Evolutionary conservation across 2,113 vertebrate species (phyloP).

Genomic region (Piprites chloris): DNA sequence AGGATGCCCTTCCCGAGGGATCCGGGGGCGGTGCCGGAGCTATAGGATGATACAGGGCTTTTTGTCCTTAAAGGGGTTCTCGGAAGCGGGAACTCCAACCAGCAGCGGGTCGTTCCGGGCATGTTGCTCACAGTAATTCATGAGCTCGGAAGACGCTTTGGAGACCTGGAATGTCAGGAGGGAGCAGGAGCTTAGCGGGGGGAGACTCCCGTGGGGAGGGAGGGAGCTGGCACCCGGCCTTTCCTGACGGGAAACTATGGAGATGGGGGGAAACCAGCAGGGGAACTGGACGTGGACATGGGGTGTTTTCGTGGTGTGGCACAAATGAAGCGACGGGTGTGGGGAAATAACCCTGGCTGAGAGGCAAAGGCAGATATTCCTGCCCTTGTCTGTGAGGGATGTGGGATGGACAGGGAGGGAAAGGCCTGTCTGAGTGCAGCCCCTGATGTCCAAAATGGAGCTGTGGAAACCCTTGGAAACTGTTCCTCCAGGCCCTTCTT

Average conservation of each 20-base stretch:
- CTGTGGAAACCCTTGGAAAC: neutral
- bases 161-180: slow-evolving; percentile 78
- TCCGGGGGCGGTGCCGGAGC: neutral
- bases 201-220: accelerated
- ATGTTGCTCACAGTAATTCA: slow-evolving; percentile 96
- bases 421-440: neutral
- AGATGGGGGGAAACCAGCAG: neutral
- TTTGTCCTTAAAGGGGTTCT: slow-evolving; percentile 99
- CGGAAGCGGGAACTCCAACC: slow-evolving; percentile 92
- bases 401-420: neutral
- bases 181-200: neutral
- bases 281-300: neutral
- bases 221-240: neutral
- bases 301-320: neutral
- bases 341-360: neutral
- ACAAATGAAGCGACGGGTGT: neutral
- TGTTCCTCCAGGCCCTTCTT: neutral
- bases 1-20: neutral
- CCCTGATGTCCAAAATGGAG: neutral
- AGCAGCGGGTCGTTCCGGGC: slow-evolving; percentile 90
- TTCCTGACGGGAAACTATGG: accelerated
- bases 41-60: slow-evolving; percentile 95
- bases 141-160: slow-evolving; percentile 91
- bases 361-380: neutral
- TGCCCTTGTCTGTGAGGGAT: neutral